phyloP scores from a whole-genome alignment of 2,888 invertebrate species.

The Lissonota sp. region DNA sequence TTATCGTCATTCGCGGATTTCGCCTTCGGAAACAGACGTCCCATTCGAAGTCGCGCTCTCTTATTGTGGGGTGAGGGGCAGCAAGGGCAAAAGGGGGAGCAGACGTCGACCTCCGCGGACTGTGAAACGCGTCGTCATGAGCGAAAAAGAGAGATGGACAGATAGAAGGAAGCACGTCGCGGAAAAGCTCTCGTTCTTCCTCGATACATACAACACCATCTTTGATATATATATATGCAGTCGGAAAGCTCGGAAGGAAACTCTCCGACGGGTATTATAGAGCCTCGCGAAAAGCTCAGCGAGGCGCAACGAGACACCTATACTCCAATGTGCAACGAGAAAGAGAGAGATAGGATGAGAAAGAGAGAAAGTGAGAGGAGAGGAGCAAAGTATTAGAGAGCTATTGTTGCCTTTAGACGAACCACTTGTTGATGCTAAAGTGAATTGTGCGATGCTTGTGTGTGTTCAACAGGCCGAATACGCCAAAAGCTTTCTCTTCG shows the following conservation, averaged over 20 bases:
- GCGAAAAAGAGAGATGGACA: slow-evolving; percentile 7
- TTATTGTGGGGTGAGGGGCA: neutral
- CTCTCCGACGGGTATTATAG: slow-evolving; percentile 28
- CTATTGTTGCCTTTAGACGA: slow-evolving; percentile 74
- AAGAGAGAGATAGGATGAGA: neutral
- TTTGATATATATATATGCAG: neutral
- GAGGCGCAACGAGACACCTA: slow-evolving; percentile 20
- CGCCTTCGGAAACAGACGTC: slow-evolving; percentile 61
- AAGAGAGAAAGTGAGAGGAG: neutral
- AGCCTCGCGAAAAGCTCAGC: slow-evolving; percentile 37
- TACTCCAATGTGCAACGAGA: slow-evolving; percentile 25
- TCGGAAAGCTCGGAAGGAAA: slow-evolving; percentile 36
- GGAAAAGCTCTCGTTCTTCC: slow-evolving; percentile 42
- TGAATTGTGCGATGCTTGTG: slow-evolving; percentile 55
- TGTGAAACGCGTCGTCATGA: slow-evolving; percentile 43
- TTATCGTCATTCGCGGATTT: slow-evolving; percentile 63
- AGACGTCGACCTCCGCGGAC: slow-evolving; percentile 51
- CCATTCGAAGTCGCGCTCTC: slow-evolving; percentile 4
- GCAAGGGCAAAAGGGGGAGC: neutral
- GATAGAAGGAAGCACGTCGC: slow-evolving; percentile 10
- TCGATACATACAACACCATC: slow-evolving; percentile 4
- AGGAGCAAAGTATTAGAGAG: slow-evolving; percentile 52
- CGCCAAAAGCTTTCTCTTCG: slow-evolving; percentile 25
- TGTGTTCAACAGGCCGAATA: slow-evolving; percentile 57
- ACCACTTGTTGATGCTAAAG: slow-evolving; percentile 77